Evolutionary conservation across 2,797 vertebrate genomes (phyloP).

Genomic region (Leptodactylus fallax): DNA sequence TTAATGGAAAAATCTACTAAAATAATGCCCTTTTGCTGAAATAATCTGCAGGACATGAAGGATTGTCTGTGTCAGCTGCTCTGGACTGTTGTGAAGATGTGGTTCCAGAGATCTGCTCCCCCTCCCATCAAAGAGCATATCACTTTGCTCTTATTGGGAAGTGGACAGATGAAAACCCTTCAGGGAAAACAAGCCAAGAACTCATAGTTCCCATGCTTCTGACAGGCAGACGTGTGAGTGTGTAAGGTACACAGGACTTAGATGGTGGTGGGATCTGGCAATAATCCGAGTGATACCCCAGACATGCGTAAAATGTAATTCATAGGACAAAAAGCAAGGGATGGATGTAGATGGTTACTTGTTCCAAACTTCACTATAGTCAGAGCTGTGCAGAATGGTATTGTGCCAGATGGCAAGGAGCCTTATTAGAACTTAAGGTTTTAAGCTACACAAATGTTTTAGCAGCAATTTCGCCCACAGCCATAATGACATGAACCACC

Average conservation of each 20-base stretch:
- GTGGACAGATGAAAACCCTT: slow-evolving; percentile 48
- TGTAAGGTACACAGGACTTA: slow-evolving; percentile 58
- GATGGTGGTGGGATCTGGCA: slow-evolving; percentile 53
- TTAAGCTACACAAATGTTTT: not conserved
- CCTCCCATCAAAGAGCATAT: slow-evolving; percentile 51
- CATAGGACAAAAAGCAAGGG: slow-evolving; percentile 23
- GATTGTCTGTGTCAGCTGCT: slow-evolving; percentile 20
- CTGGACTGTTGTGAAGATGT: slow-evolving; percentile 18
- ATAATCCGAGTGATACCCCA: slow-evolving; percentile 48
- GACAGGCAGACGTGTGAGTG: slow-evolving; percentile 58
- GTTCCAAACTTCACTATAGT: not conserved
- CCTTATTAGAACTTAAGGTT: not conserved
- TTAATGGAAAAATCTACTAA: slow-evolving; percentile 13
- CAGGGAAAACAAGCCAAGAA: slow-evolving; percentile 55
- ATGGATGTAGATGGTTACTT: slow-evolving; percentile 17
- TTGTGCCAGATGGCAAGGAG: slow-evolving; percentile 12
- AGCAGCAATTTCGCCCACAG: not conserved
- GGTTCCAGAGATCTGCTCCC: slow-evolving; percentile 19
- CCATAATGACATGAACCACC: not conserved
- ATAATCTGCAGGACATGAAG: not conserved
- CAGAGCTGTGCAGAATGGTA: not conserved
- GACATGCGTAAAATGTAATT: slow-evolving; percentile 47
- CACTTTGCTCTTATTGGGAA: slow-evolving; percentile 60
- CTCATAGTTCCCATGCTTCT: slow-evolving; percentile 62
- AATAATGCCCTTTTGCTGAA: not conserved